phyloP scores from a whole-genome alignment of 2,113 vertebrate genomes.

The cat (Felis catus) region F.catus_Fca126_mat1.0 CM031413.1:117241001-117241500 shows the following conservation, averaged over 20 bases:
- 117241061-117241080: conserved; percentile 69
- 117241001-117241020: conserved; percentile 75
- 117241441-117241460: conserved; percentile 13
- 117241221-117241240: conserved; percentile 44
- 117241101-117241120: conserved; percentile 80
- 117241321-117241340: conserved; percentile 43
- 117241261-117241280: conserved; percentile 71
- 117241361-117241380: not conserved
- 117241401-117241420: not conserved
- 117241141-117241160: conserved; percentile 80
- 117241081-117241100: conserved; percentile 74
- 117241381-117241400: conserved; percentile 17
- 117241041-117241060: conserved; percentile 72
- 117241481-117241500: conserved; percentile 1
- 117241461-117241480: not conserved
- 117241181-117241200: conserved; percentile 65
- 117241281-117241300: conserved; percentile 1
- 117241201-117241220: not conserved
- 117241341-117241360: conserved; percentile 2
- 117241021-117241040: conserved; percentile 83
- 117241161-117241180: conserved; percentile 80
- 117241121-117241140: conserved; percentile 79
- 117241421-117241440: conserved; percentile 48
- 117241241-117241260: conserved; percentile 49
- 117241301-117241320: not conserved